phyloP scores from a whole-genome alignment of 2,797 vertebrate species.

The Rhadinocentrus ornatus region DNA sequence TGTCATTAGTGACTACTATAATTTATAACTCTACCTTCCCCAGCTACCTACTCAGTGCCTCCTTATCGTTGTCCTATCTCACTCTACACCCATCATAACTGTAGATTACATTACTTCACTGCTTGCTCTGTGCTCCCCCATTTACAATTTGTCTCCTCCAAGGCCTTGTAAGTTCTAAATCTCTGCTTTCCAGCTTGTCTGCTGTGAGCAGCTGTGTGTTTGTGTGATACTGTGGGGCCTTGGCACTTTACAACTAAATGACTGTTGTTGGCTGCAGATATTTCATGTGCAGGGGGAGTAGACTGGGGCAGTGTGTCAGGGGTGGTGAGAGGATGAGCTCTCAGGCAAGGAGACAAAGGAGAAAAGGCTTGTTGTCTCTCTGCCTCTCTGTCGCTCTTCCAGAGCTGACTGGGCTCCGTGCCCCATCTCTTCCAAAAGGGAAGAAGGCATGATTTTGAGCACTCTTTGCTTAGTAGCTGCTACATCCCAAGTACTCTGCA shows the following conservation, averaged over 20 bases:
- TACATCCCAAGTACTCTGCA: constrained; percentile 20
- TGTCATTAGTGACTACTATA: constrained; percentile 45
- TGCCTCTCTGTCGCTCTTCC: constrained; percentile 48
- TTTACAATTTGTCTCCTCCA: constrained; percentile 40
- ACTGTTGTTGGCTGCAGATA: constrained; percentile 66
- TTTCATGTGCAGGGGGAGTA: constrained; percentile 48
- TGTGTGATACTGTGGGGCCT: constrained; percentile 56
- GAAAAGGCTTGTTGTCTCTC: constrained; percentile 39
- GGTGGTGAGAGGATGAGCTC: constrained; percentile 68
- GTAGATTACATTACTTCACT: constrained; percentile 10
- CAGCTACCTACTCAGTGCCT: constrained; percentile 10
- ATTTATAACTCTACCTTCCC: constrained; percentile 51
- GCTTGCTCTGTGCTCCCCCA: constrained; percentile 17
- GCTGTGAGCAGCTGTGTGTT: constrained; percentile 43
- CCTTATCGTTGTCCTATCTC: neutral
- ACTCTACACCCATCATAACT: constrained; percentile 11
- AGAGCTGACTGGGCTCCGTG: constrained; percentile 49
- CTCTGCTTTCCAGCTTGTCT: constrained; percentile 52
- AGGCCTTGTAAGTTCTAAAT: constrained; percentile 56
- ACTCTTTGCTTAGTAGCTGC: constrained; percentile 39
- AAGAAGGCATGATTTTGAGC: constrained; percentile 49
- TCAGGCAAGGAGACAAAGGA: constrained; percentile 67
- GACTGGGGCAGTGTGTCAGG: constrained; percentile 73
- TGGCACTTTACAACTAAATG: constrained; percentile 60
- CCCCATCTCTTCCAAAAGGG: constrained; percentile 58